Conservation (phyloP, 2,113 vertebrate genomes). For the Gavialis gangeticus region DNA sequence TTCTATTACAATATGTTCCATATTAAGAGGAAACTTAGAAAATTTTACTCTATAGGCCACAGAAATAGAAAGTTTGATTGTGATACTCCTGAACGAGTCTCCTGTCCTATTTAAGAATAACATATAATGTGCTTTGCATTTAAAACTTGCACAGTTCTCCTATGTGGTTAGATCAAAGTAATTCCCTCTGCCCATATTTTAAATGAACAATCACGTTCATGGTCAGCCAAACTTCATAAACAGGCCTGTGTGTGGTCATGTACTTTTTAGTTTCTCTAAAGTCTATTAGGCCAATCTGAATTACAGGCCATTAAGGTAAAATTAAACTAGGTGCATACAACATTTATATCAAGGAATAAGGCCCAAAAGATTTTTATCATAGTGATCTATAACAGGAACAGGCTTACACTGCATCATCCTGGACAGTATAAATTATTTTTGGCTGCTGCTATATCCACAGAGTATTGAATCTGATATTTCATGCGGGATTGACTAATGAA, state of each 20-base stretch:
- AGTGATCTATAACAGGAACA: neutral
- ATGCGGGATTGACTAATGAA: too few species aligned
- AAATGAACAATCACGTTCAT: neutral
- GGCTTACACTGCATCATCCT: neutral
- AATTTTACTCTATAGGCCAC: neutral
- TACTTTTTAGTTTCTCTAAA: neutral
- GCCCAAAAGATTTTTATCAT: neutral
- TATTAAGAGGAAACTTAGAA: neutral
- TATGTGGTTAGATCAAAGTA: neutral
- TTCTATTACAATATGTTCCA: neutral
- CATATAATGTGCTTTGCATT: neutral
- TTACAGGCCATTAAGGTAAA: neutral
- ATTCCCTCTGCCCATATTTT: neutral
- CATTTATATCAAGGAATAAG: neutral
- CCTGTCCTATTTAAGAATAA: neutral
- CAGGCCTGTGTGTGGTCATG: neutral
- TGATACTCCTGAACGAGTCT: neutral
- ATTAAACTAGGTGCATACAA: neutral
- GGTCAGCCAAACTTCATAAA: neutral
- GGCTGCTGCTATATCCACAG: neutral
- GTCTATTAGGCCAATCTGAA: neutral
- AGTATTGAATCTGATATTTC: too few species aligned
- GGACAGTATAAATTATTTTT: neutral
- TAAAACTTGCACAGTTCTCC: neutral
- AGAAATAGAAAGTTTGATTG: neutral